These are phyloP conservation scores for Drosophila auraria DNA, from an alignment of 1,140 invertebrate genomes.

Conservation along the genomic window DNA sequence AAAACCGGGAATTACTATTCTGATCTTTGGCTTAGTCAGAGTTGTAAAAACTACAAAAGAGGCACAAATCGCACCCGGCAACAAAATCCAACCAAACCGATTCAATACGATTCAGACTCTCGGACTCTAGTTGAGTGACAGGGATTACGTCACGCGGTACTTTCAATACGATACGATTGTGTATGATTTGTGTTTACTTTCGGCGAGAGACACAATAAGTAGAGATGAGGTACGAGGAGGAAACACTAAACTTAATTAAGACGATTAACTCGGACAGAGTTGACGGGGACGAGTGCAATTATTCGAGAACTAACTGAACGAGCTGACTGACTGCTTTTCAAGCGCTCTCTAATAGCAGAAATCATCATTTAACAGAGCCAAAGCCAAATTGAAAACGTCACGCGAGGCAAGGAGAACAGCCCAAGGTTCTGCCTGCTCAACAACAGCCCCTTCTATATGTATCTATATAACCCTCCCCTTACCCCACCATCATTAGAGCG, in stretches of 20 bases:
- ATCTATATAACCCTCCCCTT: background rate
- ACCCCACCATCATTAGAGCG: background rate
- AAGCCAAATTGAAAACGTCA: slow-evolving; percentile 50
- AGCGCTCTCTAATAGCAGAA: slow-evolving; percentile 29
- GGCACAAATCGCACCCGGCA: slow-evolving; percentile 22
- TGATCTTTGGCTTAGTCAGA: slow-evolving; percentile 14
- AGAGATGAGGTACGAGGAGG: background rate
- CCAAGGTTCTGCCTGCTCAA: slow-evolving; percentile 23
- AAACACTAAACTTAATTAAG: slow-evolving; percentile 53
- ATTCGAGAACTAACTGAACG: slow-evolving; percentile 20
- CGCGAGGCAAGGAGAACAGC: slow-evolving; percentile 37
- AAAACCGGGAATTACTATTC: background rate
- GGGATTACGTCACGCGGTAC: slow-evolving; percentile 41
- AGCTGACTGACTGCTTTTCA: background rate
- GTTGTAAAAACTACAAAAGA: slow-evolving; percentile 9
- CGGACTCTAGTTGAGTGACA: background rate
- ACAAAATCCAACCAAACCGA: slow-evolving; percentile 8
- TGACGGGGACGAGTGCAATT: slow-evolving; percentile 29
- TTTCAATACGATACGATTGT: slow-evolving; percentile 39
- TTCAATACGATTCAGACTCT: slow-evolving; percentile 4
- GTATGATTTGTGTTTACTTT: slow-evolving; percentile 46
- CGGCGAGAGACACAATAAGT: slow-evolving; percentile 12
- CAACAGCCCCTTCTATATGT: background rate
- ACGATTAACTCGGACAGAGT: slow-evolving; percentile 41
- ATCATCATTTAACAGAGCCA: slow-evolving; percentile 19